Conservation (phyloP, 2,113 vertebrate genomes). For the Antigone vipio region DNA sequence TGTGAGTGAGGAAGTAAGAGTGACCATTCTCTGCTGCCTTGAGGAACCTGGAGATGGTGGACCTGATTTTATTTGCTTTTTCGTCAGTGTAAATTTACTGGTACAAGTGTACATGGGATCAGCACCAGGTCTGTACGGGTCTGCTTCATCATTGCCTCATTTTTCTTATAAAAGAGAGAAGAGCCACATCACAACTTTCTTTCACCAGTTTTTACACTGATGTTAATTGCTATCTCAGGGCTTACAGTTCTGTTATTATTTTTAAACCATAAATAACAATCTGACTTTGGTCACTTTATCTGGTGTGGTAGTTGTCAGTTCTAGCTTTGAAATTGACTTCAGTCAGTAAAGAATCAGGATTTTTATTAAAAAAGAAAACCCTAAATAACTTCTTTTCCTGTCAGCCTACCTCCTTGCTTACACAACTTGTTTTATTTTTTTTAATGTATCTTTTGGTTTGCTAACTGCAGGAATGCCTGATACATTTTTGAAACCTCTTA, state of each 20-base stretch:
- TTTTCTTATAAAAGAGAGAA: slow-evolving; percentile 11
- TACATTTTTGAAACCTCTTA: background rate
- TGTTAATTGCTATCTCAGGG: background rate
- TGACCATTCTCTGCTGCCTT: background rate
- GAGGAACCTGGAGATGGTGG: background rate
- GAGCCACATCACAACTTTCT: background rate
- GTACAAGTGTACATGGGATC: background rate
- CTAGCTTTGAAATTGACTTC: background rate
- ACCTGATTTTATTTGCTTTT: background rate
- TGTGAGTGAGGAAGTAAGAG: background rate
- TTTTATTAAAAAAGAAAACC: background rate
- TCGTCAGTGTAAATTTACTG: background rate
- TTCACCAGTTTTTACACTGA: background rate
- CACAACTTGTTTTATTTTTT: background rate
- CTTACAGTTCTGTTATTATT: background rate
- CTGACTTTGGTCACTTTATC: background rate
- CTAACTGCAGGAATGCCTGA: background rate
- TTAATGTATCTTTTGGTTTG: background rate
- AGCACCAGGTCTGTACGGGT: background rate
- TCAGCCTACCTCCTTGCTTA: background rate
- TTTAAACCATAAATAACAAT: background rate
- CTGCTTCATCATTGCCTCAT: background rate
- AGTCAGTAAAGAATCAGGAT: background rate
- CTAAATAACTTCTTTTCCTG: background rate
- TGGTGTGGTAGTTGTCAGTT: background rate